A percentile compares a stretch with the other conserved stretches of the same genome.
These are phyloP conservation scores for Cotesia congregata DNA, from an alignment of 2,888 invertebrate species.

Conservation along the genomic window DNA sequence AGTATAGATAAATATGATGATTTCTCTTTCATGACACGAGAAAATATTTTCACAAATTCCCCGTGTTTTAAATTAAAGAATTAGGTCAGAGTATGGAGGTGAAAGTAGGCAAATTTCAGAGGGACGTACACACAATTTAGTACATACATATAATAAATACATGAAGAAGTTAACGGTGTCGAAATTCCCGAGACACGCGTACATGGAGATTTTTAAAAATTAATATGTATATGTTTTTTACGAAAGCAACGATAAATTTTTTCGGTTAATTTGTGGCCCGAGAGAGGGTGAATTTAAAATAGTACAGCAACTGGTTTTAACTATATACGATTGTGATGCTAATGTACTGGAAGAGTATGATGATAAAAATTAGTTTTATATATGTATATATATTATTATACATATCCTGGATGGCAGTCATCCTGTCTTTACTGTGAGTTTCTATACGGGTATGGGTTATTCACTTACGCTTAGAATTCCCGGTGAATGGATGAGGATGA, in stretches of 20 bases:
- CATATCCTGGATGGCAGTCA: background rate
- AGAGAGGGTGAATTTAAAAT: background rate
- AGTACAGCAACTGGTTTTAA: background rate
- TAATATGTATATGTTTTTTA: background rate
- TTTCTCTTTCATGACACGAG: slow-evolving; percentile 10
- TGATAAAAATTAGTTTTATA: background rate
- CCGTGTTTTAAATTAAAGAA: slow-evolving; percentile 22
- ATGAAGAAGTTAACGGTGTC: slow-evolving; percentile 23
- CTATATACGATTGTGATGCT: background rate
- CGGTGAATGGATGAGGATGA: background rate
- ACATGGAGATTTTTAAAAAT: background rate
- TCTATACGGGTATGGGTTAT: background rate
- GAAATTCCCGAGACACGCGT: slow-evolving; percentile 13
- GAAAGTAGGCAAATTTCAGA: slow-evolving; percentile 48
- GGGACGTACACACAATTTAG: slow-evolving; percentile 8
- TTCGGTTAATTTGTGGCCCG: background rate
- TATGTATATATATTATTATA: background rate
- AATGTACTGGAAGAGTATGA: background rate
- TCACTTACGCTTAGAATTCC: background rate
- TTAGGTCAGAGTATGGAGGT: slow-evolving; percentile 40
- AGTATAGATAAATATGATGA: background rate
- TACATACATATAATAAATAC: slow-evolving; percentile 11
- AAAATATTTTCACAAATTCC: slow-evolving; percentile 19
- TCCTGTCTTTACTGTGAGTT: background rate
- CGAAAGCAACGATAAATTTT: slow-evolving; percentile 1